Conservation (phyloP, 2,113 vertebrate genomes). For the Trichechus manatus region DNA sequence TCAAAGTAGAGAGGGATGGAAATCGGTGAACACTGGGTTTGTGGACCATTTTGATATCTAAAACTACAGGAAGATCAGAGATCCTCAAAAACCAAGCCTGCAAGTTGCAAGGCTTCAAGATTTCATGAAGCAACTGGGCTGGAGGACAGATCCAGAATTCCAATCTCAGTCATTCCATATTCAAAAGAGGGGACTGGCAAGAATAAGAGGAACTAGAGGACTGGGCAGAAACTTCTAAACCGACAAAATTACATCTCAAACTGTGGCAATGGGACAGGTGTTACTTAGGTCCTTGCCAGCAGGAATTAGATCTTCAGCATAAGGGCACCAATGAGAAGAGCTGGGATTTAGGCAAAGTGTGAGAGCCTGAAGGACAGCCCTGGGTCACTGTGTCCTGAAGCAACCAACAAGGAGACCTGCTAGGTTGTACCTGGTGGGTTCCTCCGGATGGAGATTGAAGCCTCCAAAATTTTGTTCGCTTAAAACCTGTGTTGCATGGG, state of each 20-base stretch:
- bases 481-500: not conserved
- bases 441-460: not conserved
- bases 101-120: not conserved
- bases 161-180: not conserved
- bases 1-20: not conserved
- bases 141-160: not conserved
- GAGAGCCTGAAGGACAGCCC: not conserved
- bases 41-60: not conserved
- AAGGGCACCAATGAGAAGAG: not conserved
- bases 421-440: not conserved
- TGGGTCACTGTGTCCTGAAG: not conserved
- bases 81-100: not conserved
- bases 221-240: not conserved
- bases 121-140: not conserved
- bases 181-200: not conserved
- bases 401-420: not conserved
- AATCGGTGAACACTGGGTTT: not conserved
- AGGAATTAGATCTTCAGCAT: not conserved
- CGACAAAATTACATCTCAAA: not conserved
- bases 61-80: not conserved
- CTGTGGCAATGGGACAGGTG: not conserved
- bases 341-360: not conserved
- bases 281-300: not conserved
- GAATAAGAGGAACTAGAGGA: not conserved
- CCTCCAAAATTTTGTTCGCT: not conserved